phyloP scores from a whole-genome alignment of 1,140 invertebrate genomes.

The Drosophila kanapiae region DNA sequence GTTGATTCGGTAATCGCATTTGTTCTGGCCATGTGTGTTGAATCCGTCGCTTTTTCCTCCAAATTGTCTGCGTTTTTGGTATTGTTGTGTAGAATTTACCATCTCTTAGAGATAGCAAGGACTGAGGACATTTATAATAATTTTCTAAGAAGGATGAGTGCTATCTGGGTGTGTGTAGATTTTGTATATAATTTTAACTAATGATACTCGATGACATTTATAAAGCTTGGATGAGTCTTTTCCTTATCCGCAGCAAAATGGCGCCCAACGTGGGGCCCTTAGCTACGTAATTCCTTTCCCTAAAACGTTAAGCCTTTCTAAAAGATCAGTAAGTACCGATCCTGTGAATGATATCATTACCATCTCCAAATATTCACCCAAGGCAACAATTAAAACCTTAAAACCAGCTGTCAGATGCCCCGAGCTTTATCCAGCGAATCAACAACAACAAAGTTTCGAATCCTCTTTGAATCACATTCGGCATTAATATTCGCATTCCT shows the following conservation, averaged over 20 bases:
- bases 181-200: background rate
- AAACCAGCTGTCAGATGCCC: constrained; percentile 1
- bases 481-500: constrained; percentile 69
- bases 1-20: constrained; percentile 55
- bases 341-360: background rate
- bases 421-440: constrained; percentile 23
- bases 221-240: background rate
- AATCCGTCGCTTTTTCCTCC: constrained; percentile 1
- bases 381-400: constrained; percentile 32
- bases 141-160: constrained; percentile 27
- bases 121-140: constrained; percentile 22
- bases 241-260: background rate
- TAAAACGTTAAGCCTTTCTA: background rate
- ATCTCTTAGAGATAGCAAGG: background rate
- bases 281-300: background rate
- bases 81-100: constrained; percentile 2
- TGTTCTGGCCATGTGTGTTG: constrained; percentile 43
- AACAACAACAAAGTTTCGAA: constrained; percentile 15
- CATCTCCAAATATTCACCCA: background rate
- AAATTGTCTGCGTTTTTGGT: constrained; percentile 26
- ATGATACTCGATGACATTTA: background rate
- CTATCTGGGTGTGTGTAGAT: background rate
- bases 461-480: constrained; percentile 26
- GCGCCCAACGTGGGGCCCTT: background rate
- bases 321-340: background rate